Evolutionary conservation across 2,113 vertebrate genomes (phyloP).

Genomic region (Nicator chloris): DNA sequence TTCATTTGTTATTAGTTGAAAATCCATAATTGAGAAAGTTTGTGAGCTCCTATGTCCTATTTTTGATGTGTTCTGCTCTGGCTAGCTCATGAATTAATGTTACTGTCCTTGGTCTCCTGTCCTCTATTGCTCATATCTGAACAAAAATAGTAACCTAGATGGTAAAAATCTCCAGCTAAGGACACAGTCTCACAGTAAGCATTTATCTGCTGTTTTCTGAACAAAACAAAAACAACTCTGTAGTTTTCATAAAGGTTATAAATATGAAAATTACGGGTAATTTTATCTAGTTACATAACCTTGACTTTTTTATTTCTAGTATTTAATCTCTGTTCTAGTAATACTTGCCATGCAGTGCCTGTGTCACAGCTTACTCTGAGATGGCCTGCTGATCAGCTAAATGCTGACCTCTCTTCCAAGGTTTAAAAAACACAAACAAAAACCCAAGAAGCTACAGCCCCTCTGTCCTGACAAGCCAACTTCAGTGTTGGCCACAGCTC

Average conservation of each 20-base stretch:
- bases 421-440: background rate
- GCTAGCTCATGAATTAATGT: background rate
- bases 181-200: background rate
- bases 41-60: background rate
- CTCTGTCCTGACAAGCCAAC: background rate
- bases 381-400: background rate
- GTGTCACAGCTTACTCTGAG: background rate
- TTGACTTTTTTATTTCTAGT: background rate
- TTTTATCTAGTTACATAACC: background rate
- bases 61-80: background rate
- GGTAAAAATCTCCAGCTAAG: background rate
- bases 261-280: background rate
- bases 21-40: background rate
- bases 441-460: fast-evolving
- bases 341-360: background rate
- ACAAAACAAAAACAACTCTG: background rate
- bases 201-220: background rate
- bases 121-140: background rate
- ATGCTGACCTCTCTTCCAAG: background rate
- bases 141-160: background rate
- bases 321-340: background rate
- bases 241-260: background rate
- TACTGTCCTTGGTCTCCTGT: background rate
- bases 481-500: background rate
- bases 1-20: background rate